Evolutionary conservation across 2,888 invertebrate genomes (phyloP).

Genomic region (Coleophora flavipennella): DNA sequence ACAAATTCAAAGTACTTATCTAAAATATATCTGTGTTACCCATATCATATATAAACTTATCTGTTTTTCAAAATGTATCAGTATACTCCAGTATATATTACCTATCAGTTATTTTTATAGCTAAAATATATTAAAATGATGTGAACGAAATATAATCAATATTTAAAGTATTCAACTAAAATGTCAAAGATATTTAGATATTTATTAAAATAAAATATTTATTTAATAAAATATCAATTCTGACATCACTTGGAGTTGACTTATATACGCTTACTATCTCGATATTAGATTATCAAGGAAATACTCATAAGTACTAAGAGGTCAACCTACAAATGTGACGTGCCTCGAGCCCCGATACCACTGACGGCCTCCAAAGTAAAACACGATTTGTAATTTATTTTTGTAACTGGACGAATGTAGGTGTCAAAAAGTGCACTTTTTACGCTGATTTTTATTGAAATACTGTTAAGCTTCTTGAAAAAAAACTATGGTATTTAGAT

Average conservation of each 20-base stretch:
- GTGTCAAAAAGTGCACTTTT: too few relatives aligned
- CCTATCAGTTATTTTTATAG: slow-evolving; percentile 29
- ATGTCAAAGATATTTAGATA: slow-evolving; percentile 24
- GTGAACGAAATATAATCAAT: slow-evolving; percentile 20
- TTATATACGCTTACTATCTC: slow-evolving; percentile 69
- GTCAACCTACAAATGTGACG: slow-evolving; percentile 49
- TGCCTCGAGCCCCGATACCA: slow-evolving; percentile 54
- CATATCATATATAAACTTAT: too few relatives aligned
- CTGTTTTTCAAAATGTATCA: background rate
- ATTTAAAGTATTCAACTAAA: background rate
- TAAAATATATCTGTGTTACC: too few relatives aligned
- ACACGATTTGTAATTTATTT: too few relatives aligned
- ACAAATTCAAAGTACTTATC: slow-evolving; percentile 13
- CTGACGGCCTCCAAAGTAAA: too few relatives aligned
- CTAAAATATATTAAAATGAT: slow-evolving; percentile 22
- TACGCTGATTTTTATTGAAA: too few relatives aligned
- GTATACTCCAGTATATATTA: slow-evolving; percentile 7
- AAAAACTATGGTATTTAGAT: too few relatives aligned
- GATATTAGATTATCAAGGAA: slow-evolving; percentile 55
- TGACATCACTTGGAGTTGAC: slow-evolving; percentile 42
- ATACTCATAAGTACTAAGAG: slow-evolving; percentile 46
- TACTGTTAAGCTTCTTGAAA: too few relatives aligned
- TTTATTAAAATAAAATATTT: slow-evolving; percentile 23
- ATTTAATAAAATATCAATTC: slow-evolving; percentile 31
- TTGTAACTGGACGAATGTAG: too few relatives aligned